Evolutionary conservation across 2,797 vertebrate species (phyloP).

Genomic region (Pangasius krempfi): DNA sequence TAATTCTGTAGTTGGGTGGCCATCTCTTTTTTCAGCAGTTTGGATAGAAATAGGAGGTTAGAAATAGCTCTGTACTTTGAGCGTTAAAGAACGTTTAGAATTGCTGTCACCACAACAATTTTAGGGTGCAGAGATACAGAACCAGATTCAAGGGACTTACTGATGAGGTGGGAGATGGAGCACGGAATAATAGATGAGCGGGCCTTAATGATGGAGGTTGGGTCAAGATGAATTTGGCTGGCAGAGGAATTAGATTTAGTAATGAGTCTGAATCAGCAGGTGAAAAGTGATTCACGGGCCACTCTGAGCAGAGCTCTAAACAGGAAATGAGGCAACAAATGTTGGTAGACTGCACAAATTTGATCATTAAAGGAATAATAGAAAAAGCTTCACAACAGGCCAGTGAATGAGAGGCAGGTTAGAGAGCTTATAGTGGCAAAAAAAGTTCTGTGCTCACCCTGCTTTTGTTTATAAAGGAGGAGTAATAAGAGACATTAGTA

Average conservation of each 20-base stretch:
- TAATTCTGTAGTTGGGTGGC: not conserved
- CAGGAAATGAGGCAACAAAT: constrained; percentile 15
- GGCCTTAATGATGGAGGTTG: not conserved
- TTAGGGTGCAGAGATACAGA: not conserved
- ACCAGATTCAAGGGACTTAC: constrained; percentile 5
- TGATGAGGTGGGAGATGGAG: not conserved
- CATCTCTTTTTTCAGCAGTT: not conserved
- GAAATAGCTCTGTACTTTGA: not conserved
- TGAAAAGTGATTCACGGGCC: not conserved
- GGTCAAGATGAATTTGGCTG: constrained; percentile 11
- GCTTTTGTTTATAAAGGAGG: not conserved
- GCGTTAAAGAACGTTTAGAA: constrained; percentile 1
- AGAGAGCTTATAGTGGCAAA: not conserved
- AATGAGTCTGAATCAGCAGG: not conserved
- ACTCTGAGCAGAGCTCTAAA: constrained; percentile 3
- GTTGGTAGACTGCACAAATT: not conserved
- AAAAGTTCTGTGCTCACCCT: not conserved
- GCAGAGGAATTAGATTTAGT: not conserved
- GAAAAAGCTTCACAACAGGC: not conserved
- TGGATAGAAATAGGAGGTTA: not conserved
- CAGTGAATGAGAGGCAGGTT: not conserved
- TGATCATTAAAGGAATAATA: not conserved
- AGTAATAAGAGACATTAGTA: not conserved
- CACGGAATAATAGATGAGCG: not conserved
- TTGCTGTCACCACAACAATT: not conserved